Evolutionary conservation across 2,113 vertebrate genomes (phyloP), one percentile per base, ranked within the genome.

Genomic region (Noctilio leporinus): DNA sequence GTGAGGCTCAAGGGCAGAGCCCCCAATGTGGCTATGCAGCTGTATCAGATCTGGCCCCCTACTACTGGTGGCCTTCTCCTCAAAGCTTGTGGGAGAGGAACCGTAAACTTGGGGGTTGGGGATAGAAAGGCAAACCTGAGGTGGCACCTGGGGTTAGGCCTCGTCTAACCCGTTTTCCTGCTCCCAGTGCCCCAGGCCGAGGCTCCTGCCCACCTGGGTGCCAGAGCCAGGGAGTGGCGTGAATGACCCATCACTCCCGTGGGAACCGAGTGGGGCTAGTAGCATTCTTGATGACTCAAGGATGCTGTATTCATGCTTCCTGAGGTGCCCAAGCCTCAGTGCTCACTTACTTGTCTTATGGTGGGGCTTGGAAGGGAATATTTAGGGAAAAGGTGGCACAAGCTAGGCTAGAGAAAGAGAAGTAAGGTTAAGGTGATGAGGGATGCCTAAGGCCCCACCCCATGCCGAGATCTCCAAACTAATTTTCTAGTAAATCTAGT

Each of bases 81-180:
- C 93, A 93, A 51, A 76, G 30, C 76, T 90, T 59, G 55, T 67
- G 77, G 75, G 65, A 28, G 51, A 95, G 49, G 47, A 91, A 47
- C 38, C 47, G 78, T 26, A 84, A 85, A 33, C 62, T 75, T 10
- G 43, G n/a, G 67, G 47, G 30, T 38, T 87, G 43, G 47, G 75
- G 86, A 77, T 70, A 75, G 93, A 94, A 90, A 64, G 70, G 72
- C 72, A 90, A 55, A 38, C 70, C 70, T 65, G 53, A 92, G 92
- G 95, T 80, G 95, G 96, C 17, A 53, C 51, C 95, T 95, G 67
- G 94, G 89, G 93, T 70, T 59, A 57, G 67, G 96, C 95, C 97
- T 95, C 47, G 97, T 97, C 93, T 95, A 97, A 97, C 97, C 75
- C 91, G 96, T 97, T 97, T 86, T 83, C 96, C 97, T 96, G 95